These are phyloP conservation scores for Gasteruption jaculator DNA, from an alignment of 2,888 invertebrate species.

Conservation along the genomic window DNA sequence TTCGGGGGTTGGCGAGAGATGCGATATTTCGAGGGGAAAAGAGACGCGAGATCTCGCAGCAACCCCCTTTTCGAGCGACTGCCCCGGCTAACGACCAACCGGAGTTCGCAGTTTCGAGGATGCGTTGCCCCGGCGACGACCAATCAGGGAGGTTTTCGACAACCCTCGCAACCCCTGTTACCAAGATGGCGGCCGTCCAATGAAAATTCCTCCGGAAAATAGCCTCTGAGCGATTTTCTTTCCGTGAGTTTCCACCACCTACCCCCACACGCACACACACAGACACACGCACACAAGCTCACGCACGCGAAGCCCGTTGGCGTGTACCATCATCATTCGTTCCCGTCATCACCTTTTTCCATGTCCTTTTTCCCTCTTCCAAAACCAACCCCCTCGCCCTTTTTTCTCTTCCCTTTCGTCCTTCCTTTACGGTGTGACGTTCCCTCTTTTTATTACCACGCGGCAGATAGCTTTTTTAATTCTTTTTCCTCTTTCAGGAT, in stretches of 20 bases:
- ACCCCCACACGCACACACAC: slow-evolving; percentile 10
- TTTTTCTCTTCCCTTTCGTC: slow-evolving; percentile 4
- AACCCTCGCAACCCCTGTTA: slow-evolving; percentile 25
- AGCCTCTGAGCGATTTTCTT: slow-evolving; percentile 47
- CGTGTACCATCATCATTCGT: slow-evolving; percentile 17
- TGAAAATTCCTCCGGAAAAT: slow-evolving; percentile 50
- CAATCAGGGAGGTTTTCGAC: no score
- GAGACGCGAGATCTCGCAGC: slow-evolving; percentile 19
- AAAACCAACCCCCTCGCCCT: slow-evolving; percentile 1
- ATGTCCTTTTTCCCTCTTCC: slow-evolving; percentile 8
- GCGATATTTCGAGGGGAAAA: slow-evolving; percentile 11
- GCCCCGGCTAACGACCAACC: slow-evolving; percentile 52
- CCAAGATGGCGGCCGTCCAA: slow-evolving; percentile 47
- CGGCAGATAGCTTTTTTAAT: slow-evolving; percentile 44
- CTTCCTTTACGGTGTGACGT: slow-evolving; percentile 11
- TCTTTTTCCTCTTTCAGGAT: slow-evolving; percentile 42
- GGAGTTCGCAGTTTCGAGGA: slow-evolving; percentile 32
- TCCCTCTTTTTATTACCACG: slow-evolving; percentile 30
- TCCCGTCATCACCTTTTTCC: slow-evolving; percentile 8
- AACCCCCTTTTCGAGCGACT: slow-evolving; percentile 17
- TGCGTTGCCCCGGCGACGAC: slow-evolving; percentile 31
- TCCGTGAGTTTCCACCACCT: slow-evolving; percentile 14
- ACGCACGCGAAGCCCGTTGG: slow-evolving; percentile 8
- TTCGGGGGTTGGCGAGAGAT: slow-evolving; percentile 11
- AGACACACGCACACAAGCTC: slow-evolving; percentile 1